Conservation (phyloP, 1,140 invertebrate genomes). For the Eueides isabella region DNA sequence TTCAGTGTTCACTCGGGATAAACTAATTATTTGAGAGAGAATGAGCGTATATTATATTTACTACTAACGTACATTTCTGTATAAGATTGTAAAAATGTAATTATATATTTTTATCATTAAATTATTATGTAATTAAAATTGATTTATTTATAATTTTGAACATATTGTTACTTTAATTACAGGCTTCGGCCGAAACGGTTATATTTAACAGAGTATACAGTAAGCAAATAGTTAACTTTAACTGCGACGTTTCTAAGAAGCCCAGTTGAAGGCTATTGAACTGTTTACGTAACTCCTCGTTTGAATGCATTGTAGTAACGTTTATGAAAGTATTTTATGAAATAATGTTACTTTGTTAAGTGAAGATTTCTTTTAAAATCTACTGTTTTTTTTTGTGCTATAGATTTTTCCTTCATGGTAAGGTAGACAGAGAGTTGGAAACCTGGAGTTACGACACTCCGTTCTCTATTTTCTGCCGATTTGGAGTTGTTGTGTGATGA, state of each 20-base stretch:
- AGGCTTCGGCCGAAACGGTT: neutral
- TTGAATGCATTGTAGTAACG: conserved; percentile 12
- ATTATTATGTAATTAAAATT: neutral
- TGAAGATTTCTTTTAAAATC: neutral
- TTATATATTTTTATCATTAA: too few relatives aligned
- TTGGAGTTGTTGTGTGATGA: too few relatives aligned
- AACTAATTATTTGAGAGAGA: too few relatives aligned
- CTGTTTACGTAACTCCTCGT: conserved; percentile 8
- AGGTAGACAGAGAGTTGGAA: too few relatives aligned
- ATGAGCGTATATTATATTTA: too few relatives aligned
- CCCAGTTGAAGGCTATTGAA: conserved; percentile 14
- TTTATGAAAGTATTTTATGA: conserved; percentile 8
- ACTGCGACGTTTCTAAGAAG: conserved; percentile 5
- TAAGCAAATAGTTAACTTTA: conserved; percentile 4
- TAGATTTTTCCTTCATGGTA: too few relatives aligned
- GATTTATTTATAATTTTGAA: neutral
- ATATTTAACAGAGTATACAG: neutral
- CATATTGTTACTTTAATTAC: neutral
- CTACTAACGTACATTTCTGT: too few relatives aligned
- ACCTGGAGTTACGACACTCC: too few relatives aligned
- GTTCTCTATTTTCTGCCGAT: too few relatives aligned
- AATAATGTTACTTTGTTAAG: neutral
- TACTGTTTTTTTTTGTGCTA: neutral
- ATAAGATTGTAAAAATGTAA: too few relatives aligned
- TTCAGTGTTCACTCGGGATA: too few relatives aligned